Evolutionary conservation across 1,140 invertebrate genomes (phyloP), one percentile per base, ranked within the genome.

Genomic region (Piezodorus guildinii): DNA sequence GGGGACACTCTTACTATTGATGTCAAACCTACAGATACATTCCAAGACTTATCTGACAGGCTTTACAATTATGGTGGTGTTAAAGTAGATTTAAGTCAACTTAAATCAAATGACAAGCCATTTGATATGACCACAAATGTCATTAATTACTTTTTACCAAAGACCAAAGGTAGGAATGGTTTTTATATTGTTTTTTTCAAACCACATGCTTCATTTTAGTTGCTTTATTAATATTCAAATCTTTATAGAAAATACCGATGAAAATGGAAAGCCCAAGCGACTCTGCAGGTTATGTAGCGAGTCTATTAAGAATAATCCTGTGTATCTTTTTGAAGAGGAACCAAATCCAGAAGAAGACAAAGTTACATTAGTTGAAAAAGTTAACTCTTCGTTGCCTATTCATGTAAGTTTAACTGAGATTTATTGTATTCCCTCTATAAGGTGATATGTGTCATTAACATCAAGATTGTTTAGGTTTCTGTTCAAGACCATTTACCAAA

Each of bases 51-150:
- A 30, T 61, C 65, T 25, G 60, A 66, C 27, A 60, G 65, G 23
- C 62, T 66, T 19, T 64, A 17, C 51, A 44, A 19, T 34, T 46
- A 64, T 15, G 61, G 52, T 30, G 62, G 58, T 14, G 56, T 66
- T 23, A 51, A 64, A 64, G 65, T 66, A 12, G 65, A 66, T 39
- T 23, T 66, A 16, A 62, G 58, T 49, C 65, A 66, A 51, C 62
- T 66, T 15, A 63, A 43, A 30, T 64, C 62, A n/a, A 61, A 66
- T 43, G 65, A 66, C 46, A 66, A 66, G 23, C 65, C 65, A 17
- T 66, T 66, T 34, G 49, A 64, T 51, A 64, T 66, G 65, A 52
- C 62, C n/a, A 66, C 65, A 30, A 66, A 66, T 44, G 65, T 66
- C 27, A 64, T 66, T 1, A 25, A 62, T 12, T 66, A 66, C 45